Percentiles rank a stretch among this genome's conserved stretches.
Evolutionary conservation across 2,888 invertebrate genomes (phyloP).

Genomic region (Acrocyrtus sp.): DNA sequence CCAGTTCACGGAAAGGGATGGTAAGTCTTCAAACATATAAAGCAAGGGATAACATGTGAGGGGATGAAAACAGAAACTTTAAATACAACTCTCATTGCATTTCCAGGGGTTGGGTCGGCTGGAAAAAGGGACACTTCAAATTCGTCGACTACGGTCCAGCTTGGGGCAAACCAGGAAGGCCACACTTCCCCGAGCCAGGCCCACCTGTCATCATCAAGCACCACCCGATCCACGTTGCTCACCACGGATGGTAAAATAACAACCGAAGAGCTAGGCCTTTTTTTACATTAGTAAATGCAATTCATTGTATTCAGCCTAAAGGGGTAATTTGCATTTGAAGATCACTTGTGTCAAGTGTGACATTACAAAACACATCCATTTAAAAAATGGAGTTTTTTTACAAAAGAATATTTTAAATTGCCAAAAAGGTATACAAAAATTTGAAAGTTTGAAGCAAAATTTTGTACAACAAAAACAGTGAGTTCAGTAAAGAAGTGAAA

Average conservation of each 20-base stretch:
- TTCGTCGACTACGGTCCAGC: slow-evolving; percentile 44
- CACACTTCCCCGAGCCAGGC: slow-evolving; percentile 51
- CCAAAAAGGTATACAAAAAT: too few relatives aligned
- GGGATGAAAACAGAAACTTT: neutral
- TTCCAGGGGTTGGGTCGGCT: slow-evolving; percentile 40
- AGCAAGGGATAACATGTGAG: neutral
- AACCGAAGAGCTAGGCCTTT: neutral
- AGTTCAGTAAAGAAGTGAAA: neutral
- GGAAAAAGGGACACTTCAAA: slow-evolving; percentile 41
- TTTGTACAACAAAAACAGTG: too few relatives aligned
- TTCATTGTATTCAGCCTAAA: slow-evolving; percentile 13
- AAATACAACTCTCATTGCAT: neutral
- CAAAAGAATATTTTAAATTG: neutral
- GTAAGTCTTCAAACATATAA: slow-evolving; percentile 17
- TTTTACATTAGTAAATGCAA: neutral
- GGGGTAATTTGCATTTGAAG: slow-evolving; percentile 24
- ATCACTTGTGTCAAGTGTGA: slow-evolving; percentile 2
- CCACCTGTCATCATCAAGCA: slow-evolving; percentile 51
- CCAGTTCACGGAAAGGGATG: slow-evolving; percentile 50
- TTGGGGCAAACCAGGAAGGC: slow-evolving; percentile 47
- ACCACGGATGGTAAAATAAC: slow-evolving; percentile 24
- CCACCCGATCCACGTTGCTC: slow-evolving; percentile 35
- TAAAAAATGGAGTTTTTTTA: neutral
- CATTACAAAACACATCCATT: neutral
- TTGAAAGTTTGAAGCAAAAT: too few relatives aligned